A percentile compares a stretch with the other conserved stretches of the same genome.
These are phyloP conservation scores for Drosophila bocqueti DNA, from an alignment of 1,140 invertebrate species.

Conservation along the genomic window DNA sequence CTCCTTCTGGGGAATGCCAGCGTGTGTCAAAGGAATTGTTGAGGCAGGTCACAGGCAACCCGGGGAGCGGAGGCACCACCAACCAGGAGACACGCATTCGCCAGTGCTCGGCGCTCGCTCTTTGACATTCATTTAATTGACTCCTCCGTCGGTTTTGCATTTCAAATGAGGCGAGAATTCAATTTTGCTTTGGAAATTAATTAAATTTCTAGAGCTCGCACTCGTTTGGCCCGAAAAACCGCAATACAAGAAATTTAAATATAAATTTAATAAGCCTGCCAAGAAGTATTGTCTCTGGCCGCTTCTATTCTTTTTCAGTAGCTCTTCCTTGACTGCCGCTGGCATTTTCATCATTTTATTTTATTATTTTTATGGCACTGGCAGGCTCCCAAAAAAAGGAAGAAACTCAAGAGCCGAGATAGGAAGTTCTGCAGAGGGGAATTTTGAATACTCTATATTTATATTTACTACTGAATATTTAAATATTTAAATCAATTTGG, in stretches of 20 bases:
- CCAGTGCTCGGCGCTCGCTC: conserved; percentile 43
- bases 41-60: conserved; percentile 44
- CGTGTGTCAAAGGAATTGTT: conserved; percentile 75
- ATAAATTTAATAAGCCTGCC: conserved; percentile 61
- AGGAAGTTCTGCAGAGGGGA: neutral
- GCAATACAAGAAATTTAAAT: conserved; percentile 54
- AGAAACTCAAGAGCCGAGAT: conserved; percentile 9
- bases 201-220: conserved; percentile 53
- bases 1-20: conserved; percentile 53
- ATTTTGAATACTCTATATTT: conserved; percentile 8
- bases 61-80: neutral
- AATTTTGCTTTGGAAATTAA: conserved; percentile 68
- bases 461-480: neutral
- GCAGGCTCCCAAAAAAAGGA: conserved; percentile 60
- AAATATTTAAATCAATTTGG: no score
- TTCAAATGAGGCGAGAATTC: conserved; percentile 71
- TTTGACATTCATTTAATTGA: conserved; percentile 84
- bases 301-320: neutral
- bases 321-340: conserved; percentile 15
- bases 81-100: conserved; percentile 23
- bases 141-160: conserved; percentile 69
- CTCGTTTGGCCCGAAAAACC: conserved; percentile 17
- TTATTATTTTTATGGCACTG: conserved; percentile 79
- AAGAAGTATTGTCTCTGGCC: conserved; percentile 13
- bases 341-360: conserved; percentile 64